These are phyloP conservation scores for Loripinus fragilis DNA, from an alignment of 2,888 invertebrate species.

Conservation along the genomic window DNA sequence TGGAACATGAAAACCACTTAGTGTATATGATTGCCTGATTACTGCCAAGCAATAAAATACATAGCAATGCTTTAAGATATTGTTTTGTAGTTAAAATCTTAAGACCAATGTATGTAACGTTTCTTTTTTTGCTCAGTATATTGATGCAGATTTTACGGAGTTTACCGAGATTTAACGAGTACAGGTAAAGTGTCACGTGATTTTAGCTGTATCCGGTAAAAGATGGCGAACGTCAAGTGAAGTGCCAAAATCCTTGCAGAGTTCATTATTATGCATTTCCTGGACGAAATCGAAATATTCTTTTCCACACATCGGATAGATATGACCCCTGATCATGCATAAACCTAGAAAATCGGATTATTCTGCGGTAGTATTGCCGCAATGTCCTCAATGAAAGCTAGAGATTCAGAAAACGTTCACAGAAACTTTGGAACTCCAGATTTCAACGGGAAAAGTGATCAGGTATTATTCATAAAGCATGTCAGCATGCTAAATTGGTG, in stretches of 20 bases:
- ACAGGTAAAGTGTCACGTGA: conserved; percentile 51
- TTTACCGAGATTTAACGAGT: background rate
- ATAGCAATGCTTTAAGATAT: too few relatives aligned
- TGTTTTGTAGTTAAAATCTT: too few relatives aligned
- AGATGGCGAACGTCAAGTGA: conserved; percentile 48
- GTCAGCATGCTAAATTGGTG: background rate
- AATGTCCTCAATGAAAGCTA: background rate
- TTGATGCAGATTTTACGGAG: background rate
- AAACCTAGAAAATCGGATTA: background rate
- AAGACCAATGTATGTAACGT: too few relatives aligned
- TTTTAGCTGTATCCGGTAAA: conserved; percentile 54
- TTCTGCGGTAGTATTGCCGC: background rate
- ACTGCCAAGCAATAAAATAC: too few relatives aligned
- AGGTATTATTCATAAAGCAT: background rate
- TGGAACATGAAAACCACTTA: too few relatives aligned
- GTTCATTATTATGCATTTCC: background rate
- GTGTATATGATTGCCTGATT: too few relatives aligned
- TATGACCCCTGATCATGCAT: background rate
- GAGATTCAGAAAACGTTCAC: background rate
- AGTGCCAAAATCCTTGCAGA: background rate
- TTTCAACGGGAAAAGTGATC: background rate
- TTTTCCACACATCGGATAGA: too few relatives aligned
- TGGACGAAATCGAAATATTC: too few relatives aligned
- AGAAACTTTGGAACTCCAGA: conserved; percentile 13
- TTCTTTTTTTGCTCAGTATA: background rate